These are phyloP conservation scores for Rhynchophorus ferrugineus DNA, from an alignment of 1,140 invertebrate species.

Conservation along the genomic window DNA sequence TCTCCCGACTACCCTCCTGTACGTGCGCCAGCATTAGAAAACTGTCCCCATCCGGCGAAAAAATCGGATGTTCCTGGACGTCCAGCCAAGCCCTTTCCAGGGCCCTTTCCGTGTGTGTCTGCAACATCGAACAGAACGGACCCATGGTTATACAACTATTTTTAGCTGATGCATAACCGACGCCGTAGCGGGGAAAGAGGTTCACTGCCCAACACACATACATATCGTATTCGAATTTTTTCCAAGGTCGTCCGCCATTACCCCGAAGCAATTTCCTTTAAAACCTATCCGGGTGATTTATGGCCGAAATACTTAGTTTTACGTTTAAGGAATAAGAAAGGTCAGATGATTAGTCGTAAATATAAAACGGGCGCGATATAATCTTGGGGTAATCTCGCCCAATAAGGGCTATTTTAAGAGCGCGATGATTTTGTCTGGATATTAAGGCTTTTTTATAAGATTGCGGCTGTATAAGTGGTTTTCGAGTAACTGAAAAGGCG, in stretches of 20 bases:
- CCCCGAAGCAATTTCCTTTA: neutral
- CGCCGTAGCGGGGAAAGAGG: too few relatives aligned
- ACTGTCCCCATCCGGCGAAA: slow-evolving; percentile 71
- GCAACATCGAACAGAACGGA: slow-evolving; percentile 30
- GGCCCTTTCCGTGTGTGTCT: slow-evolving; percentile 72
- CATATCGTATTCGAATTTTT: too few relatives aligned
- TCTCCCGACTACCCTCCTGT: slow-evolving; percentile 70
- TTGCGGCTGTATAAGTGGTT: too few relatives aligned
- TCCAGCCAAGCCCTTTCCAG: slow-evolving; percentile 78
- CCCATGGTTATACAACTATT: too few relatives aligned
- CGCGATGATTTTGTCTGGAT: too few relatives aligned
- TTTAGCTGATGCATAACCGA: too few relatives aligned
- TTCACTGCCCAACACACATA: too few relatives aligned
- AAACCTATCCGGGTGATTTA: slow-evolving; percentile 1
- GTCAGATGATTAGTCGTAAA: slow-evolving; percentile 1
- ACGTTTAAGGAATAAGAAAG: neutral
- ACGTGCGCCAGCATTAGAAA: slow-evolving; percentile 77
- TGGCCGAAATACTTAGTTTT: neutral
- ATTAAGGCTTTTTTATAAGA: too few relatives aligned
- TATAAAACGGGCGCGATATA: neutral
- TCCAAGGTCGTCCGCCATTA: neutral
- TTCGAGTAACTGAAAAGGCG: too few relatives aligned
- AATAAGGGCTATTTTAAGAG: slow-evolving; percentile 1
- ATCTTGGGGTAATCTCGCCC: neutral
- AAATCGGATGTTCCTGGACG: slow-evolving; percentile 73